Percentiles rank a stretch among this genome's conserved stretches.
Conservation (phyloP, 2,113 vertebrate genomes). For the Chaetodon trifascialis region DNA sequence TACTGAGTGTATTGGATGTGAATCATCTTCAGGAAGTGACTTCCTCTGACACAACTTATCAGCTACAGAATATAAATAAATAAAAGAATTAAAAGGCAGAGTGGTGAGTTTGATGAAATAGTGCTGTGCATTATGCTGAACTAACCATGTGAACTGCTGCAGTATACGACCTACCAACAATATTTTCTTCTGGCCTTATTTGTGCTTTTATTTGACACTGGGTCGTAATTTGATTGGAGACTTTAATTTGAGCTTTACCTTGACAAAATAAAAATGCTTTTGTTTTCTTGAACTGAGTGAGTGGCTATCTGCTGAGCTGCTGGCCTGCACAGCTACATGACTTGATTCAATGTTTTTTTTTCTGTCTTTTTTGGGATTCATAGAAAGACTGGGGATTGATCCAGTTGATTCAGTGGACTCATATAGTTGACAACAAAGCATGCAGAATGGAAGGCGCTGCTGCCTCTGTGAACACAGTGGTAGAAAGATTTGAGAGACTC, state of each 20-base stretch:
- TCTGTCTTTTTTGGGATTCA: not conserved
- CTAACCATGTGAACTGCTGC: not conserved
- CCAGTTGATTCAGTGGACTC: not conserved
- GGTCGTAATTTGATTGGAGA: not conserved
- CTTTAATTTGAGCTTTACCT: not conserved
- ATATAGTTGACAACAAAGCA: not conserved
- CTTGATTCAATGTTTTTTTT: not conserved
- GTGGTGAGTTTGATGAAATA: too few relatives aligned
- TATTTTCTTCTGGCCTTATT: too few relatives aligned
- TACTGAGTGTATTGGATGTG: too few relatives aligned
- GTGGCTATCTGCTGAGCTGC: not conserved
- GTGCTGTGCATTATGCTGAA: too few relatives aligned
- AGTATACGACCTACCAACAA: not conserved
- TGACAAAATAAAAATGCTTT: not conserved
- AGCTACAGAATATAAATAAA: not conserved
- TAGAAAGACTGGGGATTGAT: not conserved
- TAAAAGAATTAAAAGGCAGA: not conserved
- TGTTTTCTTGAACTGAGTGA: not conserved
- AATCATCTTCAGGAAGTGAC: too few relatives aligned
- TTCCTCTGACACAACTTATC: too few relatives aligned
- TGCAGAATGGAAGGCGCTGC: not conserved
- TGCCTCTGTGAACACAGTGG: not conserved
- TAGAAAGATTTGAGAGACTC: slow-evolving; percentile 5
- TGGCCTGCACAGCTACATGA: too few relatives aligned
- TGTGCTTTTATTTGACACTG: not conserved